Base-by-base conservation (phyloP, 2,888 invertebrate genomes). In the Pammene aurita region DNA sequence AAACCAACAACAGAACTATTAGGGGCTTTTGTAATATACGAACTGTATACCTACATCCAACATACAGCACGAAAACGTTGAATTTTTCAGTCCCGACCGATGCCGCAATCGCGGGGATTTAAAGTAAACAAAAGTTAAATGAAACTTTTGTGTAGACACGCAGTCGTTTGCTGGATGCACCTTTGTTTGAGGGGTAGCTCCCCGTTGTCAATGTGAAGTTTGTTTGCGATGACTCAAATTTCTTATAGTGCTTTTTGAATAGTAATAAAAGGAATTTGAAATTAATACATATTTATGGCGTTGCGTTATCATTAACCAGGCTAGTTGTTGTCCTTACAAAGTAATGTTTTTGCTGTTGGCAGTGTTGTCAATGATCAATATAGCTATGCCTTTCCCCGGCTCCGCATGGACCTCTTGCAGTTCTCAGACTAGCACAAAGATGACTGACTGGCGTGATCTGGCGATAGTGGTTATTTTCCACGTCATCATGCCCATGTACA, bases 71-170 rank as follows among this genome's bases (percentile, higher is more conserved):
- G 14, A 62, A 52, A 52, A 38, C 41, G 10, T 18, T 13, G 48
- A 41, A 18, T 18, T 62, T n/a, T 62, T 38, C 61, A 62, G 38
- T 14, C 35, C 26, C 5, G 60, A 6, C 16, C 1, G 57, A 7
- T 50, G 14, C 34, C 34, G 61, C 35, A 18, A 13, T 11, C 16
- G n/a, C 18, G 50, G 50, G 50, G 61, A 41, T 61, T 48, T 35
- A 41, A 62, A 62, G 50, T 50, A 50, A 62, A 50, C 61, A 62
- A 61, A 61, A 50, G 61, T 62, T 18, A 50, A 62, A 62, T 62
- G 50, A 52, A 52, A 62, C 62, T 62, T 62, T 62, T 62, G 41
- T 60, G 34, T 62, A 52, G 62, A 62, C 62, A 41, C 62, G 41
- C 41, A 52, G 41, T n/a, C 61, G 48, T 61, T 61, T 42, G 50